A percentile compares a stretch with the other conserved stretches of the same genome.
phyloP scores from a whole-genome alignment of 2,888 invertebrate species.

The Mycalesis mineus region DNA sequence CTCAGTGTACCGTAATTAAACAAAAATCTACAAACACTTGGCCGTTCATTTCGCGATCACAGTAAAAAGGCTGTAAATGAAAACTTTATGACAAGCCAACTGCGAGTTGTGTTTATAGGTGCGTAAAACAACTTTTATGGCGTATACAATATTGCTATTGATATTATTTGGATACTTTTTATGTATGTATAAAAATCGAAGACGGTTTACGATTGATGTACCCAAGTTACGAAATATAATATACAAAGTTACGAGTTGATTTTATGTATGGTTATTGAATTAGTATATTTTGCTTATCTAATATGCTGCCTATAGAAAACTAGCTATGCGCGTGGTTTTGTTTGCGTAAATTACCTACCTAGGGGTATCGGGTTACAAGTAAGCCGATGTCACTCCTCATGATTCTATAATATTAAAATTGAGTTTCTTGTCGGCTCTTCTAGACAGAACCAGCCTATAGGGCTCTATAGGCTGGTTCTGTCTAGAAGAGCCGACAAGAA shows the following conservation, averaged over 20 bases:
- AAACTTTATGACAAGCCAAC: constrained; percentile 12
- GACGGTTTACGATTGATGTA: not conserved
- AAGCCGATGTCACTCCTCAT: too few relatives aligned
- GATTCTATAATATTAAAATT: too few relatives aligned
- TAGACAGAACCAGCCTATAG: too few relatives aligned
- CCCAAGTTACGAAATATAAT: not conserved
- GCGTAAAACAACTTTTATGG: constrained; percentile 11
- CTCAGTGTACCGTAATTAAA: not conserved
- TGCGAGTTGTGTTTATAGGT: constrained; percentile 11
- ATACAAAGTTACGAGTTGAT: not conserved
- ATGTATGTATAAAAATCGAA: constrained; percentile 2
- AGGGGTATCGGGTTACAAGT: too few relatives aligned
- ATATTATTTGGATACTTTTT: constrained; percentile 8
- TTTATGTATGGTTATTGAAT: too few relatives aligned
- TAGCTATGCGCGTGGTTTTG: too few relatives aligned
- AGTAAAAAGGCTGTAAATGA: constrained; percentile 15
- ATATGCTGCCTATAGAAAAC: too few relatives aligned
- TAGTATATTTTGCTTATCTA: too few relatives aligned
- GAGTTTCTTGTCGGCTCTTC: too few relatives aligned
- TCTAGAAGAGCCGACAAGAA: too few relatives aligned
- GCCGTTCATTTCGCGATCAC: constrained; percentile 1
- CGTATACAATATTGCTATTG: constrained; percentile 12
- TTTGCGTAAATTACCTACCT: too few relatives aligned
- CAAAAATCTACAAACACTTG: constrained; percentile 9
- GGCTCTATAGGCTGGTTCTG: too few relatives aligned